These are phyloP conservation scores for Pogonocichla stellata DNA, from an alignment of 2,113 vertebrate genomes.

Conservation along the genomic window DNA sequence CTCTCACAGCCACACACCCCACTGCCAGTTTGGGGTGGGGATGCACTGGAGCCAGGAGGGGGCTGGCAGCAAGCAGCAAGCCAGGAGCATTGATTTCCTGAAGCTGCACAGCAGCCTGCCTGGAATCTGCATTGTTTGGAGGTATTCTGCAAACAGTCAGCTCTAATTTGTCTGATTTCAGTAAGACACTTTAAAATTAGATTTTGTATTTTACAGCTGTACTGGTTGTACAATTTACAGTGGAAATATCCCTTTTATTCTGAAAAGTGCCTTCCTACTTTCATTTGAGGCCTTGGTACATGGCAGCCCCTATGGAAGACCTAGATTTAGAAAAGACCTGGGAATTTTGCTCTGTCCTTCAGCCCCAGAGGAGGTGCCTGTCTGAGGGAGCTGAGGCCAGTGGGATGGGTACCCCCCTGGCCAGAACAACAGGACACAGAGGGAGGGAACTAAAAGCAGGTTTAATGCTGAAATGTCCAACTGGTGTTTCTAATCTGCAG, in stretches of 20 bases:
- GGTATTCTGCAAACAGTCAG: background rate
- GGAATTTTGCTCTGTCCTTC: background rate
- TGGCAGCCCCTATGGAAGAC: background rate
- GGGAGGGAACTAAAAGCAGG: background rate
- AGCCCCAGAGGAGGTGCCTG: background rate
- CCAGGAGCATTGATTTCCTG: background rate
- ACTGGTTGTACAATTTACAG: background rate
- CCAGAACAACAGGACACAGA: background rate
- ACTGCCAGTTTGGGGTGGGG: fast-evolving
- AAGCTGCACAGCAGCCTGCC: background rate
- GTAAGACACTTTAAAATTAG: background rate
- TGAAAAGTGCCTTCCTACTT: background rate
- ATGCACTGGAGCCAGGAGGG: background rate
- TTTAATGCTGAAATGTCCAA: background rate
- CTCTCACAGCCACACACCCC: background rate
- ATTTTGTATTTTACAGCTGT: background rate
- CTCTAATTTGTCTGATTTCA: background rate
- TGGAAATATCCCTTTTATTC: background rate
- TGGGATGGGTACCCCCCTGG: fast-evolving
- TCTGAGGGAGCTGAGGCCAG: background rate
- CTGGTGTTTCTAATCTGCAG: background rate
- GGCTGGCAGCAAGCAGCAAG: background rate
- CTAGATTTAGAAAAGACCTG: background rate
- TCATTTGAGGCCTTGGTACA: background rate
- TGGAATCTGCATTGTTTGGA: background rate